A percentile compares a stretch with the other conserved stretches of the same genome.
phyloP scores from a whole-genome alignment of 2,113 vertebrate genomes.

The Telmatochromis brachygnathus region DNA sequence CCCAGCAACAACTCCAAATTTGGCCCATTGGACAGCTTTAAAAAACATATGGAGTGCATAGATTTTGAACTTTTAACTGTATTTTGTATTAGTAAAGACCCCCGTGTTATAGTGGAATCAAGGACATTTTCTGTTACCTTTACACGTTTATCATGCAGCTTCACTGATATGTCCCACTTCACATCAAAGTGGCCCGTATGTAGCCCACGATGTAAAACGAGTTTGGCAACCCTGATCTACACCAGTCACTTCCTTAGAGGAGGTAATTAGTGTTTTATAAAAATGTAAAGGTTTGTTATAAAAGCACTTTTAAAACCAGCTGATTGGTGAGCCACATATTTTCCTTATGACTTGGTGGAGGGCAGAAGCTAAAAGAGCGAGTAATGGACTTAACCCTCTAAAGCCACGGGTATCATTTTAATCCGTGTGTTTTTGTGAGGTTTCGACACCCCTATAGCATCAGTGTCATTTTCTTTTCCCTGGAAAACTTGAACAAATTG shows the following conservation, averaged over 20 bases:
- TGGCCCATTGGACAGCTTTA: neutral
- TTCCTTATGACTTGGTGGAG: neutral
- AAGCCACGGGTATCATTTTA: neutral
- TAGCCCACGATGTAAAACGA: neutral
- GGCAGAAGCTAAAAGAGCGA: neutral
- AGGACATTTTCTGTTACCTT: neutral
- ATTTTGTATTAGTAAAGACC: neutral
- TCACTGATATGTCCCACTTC: neutral
- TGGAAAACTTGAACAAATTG: neutral
- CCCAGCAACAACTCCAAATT: neutral
- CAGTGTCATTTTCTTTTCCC: rapidly evolving
- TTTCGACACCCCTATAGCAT: neutral
- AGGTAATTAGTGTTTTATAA: neutral
- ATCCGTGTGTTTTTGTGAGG: neutral
- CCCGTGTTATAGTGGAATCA: neutral
- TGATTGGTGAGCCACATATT: neutral
- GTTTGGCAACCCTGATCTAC: neutral
- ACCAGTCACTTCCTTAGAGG: neutral
- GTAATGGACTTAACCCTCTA: neutral
- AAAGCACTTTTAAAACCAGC: neutral
- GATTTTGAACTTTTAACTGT: neutral
- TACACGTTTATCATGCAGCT: neutral
- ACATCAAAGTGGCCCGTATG: neutral
- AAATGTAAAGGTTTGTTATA: neutral
- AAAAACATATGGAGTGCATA: neutral